Evolutionary conservation across 2,113 vertebrate species (phyloP).

Genomic region (Calidris pygmaea): DNA sequence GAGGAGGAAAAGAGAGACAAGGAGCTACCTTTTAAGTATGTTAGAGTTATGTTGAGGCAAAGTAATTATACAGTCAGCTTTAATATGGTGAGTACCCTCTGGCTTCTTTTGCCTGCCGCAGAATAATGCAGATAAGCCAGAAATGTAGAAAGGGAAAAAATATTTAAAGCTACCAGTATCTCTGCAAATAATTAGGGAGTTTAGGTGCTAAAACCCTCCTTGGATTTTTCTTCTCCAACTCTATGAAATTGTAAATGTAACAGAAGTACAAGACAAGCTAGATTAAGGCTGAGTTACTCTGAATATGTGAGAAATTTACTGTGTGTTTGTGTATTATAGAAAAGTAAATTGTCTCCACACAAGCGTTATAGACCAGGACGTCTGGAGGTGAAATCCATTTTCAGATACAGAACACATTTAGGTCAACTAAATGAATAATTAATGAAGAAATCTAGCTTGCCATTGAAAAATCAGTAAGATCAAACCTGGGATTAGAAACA

Average conservation of each 20-base stretch:
- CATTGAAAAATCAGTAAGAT: background rate
- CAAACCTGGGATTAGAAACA: background rate
- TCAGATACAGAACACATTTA: background rate
- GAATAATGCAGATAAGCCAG: background rate
- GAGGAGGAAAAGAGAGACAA: background rate
- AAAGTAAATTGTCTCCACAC: background rate
- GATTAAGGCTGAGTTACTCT: background rate
- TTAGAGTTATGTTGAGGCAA: background rate
- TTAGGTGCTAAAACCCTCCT: background rate
- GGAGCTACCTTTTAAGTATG: background rate
- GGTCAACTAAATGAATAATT: background rate
- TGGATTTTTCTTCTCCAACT: background rate
- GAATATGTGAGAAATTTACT: background rate
- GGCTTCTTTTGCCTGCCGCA: background rate
- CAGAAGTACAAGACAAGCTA: background rate
- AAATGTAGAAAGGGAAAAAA: background rate
- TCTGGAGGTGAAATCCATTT: background rate
- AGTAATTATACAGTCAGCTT: background rate
- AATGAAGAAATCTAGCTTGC: background rate
- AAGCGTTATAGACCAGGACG: background rate
- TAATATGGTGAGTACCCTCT: background rate
- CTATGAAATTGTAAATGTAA: background rate
- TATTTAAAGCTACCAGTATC: background rate
- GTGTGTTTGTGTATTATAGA: background rate
- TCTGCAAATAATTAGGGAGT: background rate